phyloP scores from a whole-genome alignment of 2,113 vertebrate species.

The Phasianus colchicus region DNA sequence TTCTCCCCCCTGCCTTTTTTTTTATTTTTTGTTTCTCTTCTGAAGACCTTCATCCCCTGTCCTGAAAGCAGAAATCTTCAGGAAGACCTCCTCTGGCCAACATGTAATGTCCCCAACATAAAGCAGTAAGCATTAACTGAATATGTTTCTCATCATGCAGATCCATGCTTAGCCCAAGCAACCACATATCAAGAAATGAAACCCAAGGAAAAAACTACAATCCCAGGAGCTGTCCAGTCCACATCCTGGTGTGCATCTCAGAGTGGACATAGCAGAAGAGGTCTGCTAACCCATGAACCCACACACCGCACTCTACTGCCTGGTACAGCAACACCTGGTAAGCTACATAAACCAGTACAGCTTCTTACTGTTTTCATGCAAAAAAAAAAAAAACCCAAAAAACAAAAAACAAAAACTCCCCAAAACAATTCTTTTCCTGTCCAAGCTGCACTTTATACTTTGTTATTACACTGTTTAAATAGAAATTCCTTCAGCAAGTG shows the following conservation, averaged over 20 bases:
- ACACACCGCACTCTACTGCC: neutral
- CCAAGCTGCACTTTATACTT: neutral
- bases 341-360: slow-evolving; percentile 21
- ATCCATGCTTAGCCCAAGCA: neutral
- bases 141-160: neutral
- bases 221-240: neutral
- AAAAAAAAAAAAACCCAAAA: neutral
- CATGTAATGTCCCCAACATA: neutral
- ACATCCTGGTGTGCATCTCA: neutral
- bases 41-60: neutral
- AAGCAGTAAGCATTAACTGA: neutral
- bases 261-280: neutral
- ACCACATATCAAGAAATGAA: neutral
- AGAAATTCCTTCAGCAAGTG: slow-evolving; percentile 20
- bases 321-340: neutral
- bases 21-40: neutral
- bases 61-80: neutral
- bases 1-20: neutral
- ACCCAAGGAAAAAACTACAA: neutral
- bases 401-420: neutral
- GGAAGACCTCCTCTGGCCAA: neutral
- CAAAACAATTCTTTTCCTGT: neutral
- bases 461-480: neutral
- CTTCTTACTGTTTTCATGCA: slow-evolving; percentile 7
- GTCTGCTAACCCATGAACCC: neutral